phyloP scores from a whole-genome alignment of 1,140 invertebrate genomes.

The Drosophila elegans region DNA sequence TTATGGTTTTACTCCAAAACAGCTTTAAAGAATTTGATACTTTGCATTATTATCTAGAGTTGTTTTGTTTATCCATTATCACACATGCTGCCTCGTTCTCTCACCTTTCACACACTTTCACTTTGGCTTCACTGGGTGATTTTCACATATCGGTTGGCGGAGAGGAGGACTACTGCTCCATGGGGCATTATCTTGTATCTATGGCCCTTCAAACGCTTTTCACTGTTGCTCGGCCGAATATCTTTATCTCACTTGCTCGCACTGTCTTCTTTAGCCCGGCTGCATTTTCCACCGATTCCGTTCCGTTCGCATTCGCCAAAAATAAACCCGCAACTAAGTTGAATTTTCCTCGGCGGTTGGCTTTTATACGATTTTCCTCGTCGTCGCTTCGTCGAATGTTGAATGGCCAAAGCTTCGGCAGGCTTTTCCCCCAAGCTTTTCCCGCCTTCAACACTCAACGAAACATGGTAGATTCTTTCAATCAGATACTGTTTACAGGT shows the following conservation, averaged over 20 bases:
- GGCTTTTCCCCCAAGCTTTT: slow-evolving; percentile 67
- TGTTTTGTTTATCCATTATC: slow-evolving; percentile 12
- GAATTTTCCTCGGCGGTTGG: slow-evolving; percentile 53
- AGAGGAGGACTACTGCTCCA: slow-evolving; percentile 8
- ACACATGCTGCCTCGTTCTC: slow-evolving; percentile 2
- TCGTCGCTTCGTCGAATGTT: slow-evolving; percentile 64
- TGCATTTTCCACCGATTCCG: slow-evolving; percentile 19
- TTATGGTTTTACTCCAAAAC: neutral
- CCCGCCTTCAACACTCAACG: slow-evolving; percentile 43
- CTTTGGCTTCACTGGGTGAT: slow-evolving; percentile 30
- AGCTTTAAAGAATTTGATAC: neutral
- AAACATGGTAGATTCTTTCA: slow-evolving; percentile 50
- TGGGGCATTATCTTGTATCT: slow-evolving; percentile 43
- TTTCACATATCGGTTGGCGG: slow-evolving; percentile 27
- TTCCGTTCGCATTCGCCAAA: slow-evolving; percentile 50
- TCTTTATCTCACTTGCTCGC: slow-evolving; percentile 42
- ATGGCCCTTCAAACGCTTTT: slow-evolving; percentile 31
- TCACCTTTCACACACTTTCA: slow-evolving; percentile 40
- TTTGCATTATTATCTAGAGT: slow-evolving; percentile 13
- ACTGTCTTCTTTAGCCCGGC: slow-evolving; percentile 15
- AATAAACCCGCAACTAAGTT: slow-evolving; percentile 73
- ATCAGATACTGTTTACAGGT: slow-evolving; percentile 70
- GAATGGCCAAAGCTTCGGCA: slow-evolving; percentile 45
- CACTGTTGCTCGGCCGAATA: slow-evolving; percentile 39
- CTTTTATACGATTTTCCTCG: slow-evolving; percentile 71